These are phyloP conservation scores for Arctocebus calabarensis DNA, from an alignment of 2,797 vertebrate genomes.

Conservation along the genomic window DNA sequence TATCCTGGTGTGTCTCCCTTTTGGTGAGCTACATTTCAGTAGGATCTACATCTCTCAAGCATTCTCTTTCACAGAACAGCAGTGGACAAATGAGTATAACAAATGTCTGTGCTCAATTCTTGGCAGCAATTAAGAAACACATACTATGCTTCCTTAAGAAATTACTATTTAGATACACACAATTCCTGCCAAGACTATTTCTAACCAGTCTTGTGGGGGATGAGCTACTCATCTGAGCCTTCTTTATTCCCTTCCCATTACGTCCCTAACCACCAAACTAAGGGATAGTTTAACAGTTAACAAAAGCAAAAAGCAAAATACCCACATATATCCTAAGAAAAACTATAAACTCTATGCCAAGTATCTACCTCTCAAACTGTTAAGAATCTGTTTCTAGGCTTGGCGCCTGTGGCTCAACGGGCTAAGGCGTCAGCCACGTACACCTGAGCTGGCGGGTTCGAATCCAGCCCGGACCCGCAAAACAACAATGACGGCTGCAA, in stretches of 20 bases:
- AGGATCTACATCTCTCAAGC: not conserved
- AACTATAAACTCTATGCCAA: conserved; percentile 13
- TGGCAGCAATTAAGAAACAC: conserved; percentile 13
- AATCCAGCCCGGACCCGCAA: too few species aligned
- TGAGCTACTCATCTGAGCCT: not conserved
- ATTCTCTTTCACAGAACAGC: conserved; percentile 26
- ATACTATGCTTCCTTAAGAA: conserved; percentile 55
- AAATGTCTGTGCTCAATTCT: conserved; percentile 17
- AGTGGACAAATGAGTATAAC: conserved; percentile 27
- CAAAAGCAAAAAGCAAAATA: conserved; percentile 47
- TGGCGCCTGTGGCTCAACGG: too few species aligned
- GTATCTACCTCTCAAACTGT: not conserved
- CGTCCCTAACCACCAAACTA: conserved; percentile 31
- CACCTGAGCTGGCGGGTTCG: too few species aligned
- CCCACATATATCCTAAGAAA: not conserved
- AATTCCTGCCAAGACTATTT: conserved; percentile 37
- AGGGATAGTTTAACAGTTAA: conserved; percentile 13
- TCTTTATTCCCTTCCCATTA: not conserved
- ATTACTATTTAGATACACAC: conserved; percentile 49
- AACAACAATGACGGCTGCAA: too few species aligned
- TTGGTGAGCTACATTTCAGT: not conserved
- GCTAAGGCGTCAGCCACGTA: too few species aligned
- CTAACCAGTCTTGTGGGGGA: not conserved
- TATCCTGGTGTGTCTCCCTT: not conserved
- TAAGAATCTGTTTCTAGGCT: conserved; percentile 20